These are phyloP conservation scores for Acrossocheilus fasciatus DNA, from an alignment of 2,797 vertebrate genomes.

Conservation along the genomic window DNA sequence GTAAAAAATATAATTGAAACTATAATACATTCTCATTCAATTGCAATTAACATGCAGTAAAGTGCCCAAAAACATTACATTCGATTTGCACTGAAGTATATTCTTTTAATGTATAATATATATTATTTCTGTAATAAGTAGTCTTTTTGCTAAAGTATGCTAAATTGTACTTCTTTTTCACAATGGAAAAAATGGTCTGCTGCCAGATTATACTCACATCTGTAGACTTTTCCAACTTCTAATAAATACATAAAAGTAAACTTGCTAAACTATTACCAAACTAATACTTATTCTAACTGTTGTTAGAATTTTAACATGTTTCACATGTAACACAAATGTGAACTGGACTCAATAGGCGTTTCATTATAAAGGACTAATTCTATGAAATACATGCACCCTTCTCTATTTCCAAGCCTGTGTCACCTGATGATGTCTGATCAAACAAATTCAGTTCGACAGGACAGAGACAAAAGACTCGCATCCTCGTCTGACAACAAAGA, in stretches of 20 bases:
- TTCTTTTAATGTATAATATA: background rate
- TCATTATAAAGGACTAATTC: background rate
- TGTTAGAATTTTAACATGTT: background rate
- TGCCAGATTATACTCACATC: background rate
- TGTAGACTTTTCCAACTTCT: background rate
- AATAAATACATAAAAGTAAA: too few relatives aligned
- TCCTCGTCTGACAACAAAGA: background rate
- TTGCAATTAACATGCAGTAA: background rate
- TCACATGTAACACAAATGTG: background rate
- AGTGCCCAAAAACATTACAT: background rate
- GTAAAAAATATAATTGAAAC: background rate
- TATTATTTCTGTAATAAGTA: background rate
- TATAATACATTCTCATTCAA: background rate
- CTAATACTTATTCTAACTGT: background rate
- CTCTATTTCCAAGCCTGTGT: background rate
- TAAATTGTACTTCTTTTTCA: background rate
- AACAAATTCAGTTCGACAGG: slow-evolving; percentile 16
- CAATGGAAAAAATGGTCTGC: background rate
- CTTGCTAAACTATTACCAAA: background rate
- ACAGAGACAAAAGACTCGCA: slow-evolving; percentile 3
- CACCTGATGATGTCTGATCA: slow-evolving; percentile 5
- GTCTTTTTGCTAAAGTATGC: background rate
- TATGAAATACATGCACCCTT: background rate
- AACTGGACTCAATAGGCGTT: background rate
- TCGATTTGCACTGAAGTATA: background rate